Conservation (phyloP, 2,797 vertebrate species). For the Sylvilagus floridanus region DNA sequence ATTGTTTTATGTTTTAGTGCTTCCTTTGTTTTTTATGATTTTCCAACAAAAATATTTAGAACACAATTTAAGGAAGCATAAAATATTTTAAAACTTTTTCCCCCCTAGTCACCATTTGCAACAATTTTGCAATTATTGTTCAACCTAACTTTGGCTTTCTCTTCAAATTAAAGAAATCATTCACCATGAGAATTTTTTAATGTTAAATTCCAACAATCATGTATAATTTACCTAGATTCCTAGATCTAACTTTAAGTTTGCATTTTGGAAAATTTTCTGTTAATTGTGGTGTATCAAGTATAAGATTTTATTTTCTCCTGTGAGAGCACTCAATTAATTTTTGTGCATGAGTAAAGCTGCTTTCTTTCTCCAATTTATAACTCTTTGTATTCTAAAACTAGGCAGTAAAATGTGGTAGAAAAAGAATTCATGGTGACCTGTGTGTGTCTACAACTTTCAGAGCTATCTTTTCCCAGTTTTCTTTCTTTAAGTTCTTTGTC, state of each 20-base stretch:
- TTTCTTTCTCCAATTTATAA: not conserved
- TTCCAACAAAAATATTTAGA: conserved; percentile 50
- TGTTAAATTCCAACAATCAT: not conserved
- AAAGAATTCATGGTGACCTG: not conserved
- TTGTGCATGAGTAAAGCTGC: not conserved
- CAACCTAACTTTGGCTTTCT: not conserved
- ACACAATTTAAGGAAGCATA: conserved; percentile 28
- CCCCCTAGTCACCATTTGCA: not conserved
- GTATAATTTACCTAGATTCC: not conserved
- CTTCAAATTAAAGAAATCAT: not conserved
- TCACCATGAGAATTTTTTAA: not conserved
- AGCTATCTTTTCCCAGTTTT: not conserved
- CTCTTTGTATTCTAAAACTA: not conserved
- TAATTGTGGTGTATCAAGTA: not conserved
- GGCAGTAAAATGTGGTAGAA: not conserved
- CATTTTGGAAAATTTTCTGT: conserved; percentile 13
- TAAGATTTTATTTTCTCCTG: not conserved
- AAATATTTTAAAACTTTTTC: conserved; percentile 6
- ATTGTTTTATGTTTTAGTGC: conserved; percentile 21
- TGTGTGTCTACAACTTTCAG: not conserved
- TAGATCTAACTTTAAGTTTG: conserved; percentile 18
- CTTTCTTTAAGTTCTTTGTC: conserved; percentile 10
- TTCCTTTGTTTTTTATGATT: conserved; percentile 49
- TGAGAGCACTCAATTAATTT: not conserved
- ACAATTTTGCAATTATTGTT: not conserved